Evolutionary conservation across 2,113 vertebrate genomes (phyloP).

Genomic region (Nannobrachium achirus): DNA sequence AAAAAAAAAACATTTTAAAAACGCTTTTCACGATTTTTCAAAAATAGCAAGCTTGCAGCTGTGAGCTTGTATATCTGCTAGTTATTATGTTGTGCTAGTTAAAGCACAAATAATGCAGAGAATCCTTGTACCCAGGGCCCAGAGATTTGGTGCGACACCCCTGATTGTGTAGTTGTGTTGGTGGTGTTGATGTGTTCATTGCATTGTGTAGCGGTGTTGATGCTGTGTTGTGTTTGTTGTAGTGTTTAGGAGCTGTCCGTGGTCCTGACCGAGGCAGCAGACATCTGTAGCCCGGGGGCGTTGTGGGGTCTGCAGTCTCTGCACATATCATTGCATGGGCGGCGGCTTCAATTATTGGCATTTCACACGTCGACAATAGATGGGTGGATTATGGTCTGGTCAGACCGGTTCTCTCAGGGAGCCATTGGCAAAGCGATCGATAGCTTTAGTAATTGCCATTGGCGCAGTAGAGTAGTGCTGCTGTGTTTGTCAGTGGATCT

Average conservation of each 20-base stretch:
- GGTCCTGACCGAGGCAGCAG: conserved; percentile 41
- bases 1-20: too few relatives aligned
- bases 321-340: neutral
- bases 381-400: conserved; percentile 39
- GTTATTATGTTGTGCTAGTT: too few relatives aligned
- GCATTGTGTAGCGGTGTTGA: too few relatives aligned
- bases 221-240: too few relatives aligned
- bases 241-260: conserved; percentile 58
- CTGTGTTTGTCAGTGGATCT: conserved; percentile 65
- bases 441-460: conserved; percentile 61
- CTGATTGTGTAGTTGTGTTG: too few relatives aligned
- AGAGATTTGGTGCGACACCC: too few relatives aligned
- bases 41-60: too few relatives aligned
- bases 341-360: conserved; percentile 2
- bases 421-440: conserved; percentile 57
- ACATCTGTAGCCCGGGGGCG: neutral
- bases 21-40: too few relatives aligned
- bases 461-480: conserved; percentile 46
- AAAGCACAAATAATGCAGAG: too few relatives aligned
- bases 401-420: conserved; percentile 28
- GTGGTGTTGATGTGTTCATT: too few relatives aligned
- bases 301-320: neutral
- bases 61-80: too few relatives aligned
- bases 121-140: too few relatives aligned
- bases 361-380: conserved; percentile 33